Percentiles rank a stretch among this genome's conserved stretches.
These are phyloP conservation scores for Diorhabda elongata DNA, from an alignment of 1,140 invertebrate species.

Conservation along the genomic window DNA sequence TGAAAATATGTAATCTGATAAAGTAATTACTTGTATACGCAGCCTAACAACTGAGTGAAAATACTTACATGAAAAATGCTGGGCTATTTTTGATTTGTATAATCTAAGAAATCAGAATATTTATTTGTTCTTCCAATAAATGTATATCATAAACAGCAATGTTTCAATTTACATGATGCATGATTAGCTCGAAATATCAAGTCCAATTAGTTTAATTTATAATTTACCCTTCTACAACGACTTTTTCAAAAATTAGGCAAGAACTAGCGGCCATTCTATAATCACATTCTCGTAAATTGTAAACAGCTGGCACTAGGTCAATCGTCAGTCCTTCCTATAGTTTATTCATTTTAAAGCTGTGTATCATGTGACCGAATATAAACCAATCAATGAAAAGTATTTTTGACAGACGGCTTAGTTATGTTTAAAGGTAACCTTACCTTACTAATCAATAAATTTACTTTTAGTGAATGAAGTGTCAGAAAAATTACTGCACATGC, in stretches of 20 bases:
- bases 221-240: background rate
- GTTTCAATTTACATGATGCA: background rate
- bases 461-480: background rate
- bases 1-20: background rate
- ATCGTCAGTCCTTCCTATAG: slow-evolving; percentile 11
- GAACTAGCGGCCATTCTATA: slow-evolving; percentile 27
- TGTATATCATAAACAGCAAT: background rate
- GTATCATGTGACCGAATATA: background rate
- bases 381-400: background rate
- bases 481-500: background rate
- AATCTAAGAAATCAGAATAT: slow-evolving; percentile 4
- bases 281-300: slow-evolving; percentile 23
- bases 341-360: background rate
- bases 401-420: background rate
- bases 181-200: background rate
- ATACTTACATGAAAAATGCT: slow-evolving; percentile 6
- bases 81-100: slow-evolving; percentile 12
- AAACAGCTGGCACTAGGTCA: slow-evolving; percentile 30
- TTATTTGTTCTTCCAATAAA: slow-evolving; percentile 5
- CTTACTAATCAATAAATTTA: background rate
- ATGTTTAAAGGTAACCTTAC: background rate
- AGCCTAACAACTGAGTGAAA: background rate
- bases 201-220: background rate
- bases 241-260: slow-evolving; percentile 20
- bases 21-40: background rate